Base-by-base conservation (phyloP, 1,140 invertebrate genomes). In the Drosophila virilis region DNA sequence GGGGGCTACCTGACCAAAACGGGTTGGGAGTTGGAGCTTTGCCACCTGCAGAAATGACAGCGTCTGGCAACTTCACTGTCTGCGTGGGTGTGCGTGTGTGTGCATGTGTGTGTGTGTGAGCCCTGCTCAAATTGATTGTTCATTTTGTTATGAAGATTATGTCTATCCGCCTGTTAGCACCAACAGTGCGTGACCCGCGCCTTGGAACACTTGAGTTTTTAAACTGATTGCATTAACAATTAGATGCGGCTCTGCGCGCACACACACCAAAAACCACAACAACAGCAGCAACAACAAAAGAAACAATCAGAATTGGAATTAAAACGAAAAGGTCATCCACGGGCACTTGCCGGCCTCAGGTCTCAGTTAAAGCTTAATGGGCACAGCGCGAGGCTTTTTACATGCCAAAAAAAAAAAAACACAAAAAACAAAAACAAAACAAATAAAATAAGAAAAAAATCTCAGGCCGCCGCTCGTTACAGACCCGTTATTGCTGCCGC, bases 311-410 rank as follows among this genome's bases (percentile, higher is more conserved):
- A 85, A 82, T 81, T 69, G 75, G 69, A 83, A 86, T 82, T 79
- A 71, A 71, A 82, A 81, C 62, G 78, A 86, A 86, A 86, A 86
- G 83, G 83, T 86, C 83, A 86, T 86, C 58, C 58, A 74, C 50
- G 72, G 83, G 79, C 79, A 86, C 76, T 83, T 89, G 83, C 81
- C 70, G 81, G 68, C 15, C 33, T 42, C 37, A 58, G 67, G 67
- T 42, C 73, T 71, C 62, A 54, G 58, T 71, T 70, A 70, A 77
- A 74, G 64, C 70, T 86, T 88, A 88, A 86, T 86, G 76, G 79
- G 72, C 83, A 69, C 64, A 77, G 68, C 75, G 77, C 74, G 67
- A 64, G 66, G 72, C 66, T 66, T 74, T 74, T 74, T 68, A 68
- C 71, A 74, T 68, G 70, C 55, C 70, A 73, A 73, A 67, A 72